phyloP scores from a whole-genome alignment of 2,113 vertebrate genomes.

The Piprites chloris region DNA sequence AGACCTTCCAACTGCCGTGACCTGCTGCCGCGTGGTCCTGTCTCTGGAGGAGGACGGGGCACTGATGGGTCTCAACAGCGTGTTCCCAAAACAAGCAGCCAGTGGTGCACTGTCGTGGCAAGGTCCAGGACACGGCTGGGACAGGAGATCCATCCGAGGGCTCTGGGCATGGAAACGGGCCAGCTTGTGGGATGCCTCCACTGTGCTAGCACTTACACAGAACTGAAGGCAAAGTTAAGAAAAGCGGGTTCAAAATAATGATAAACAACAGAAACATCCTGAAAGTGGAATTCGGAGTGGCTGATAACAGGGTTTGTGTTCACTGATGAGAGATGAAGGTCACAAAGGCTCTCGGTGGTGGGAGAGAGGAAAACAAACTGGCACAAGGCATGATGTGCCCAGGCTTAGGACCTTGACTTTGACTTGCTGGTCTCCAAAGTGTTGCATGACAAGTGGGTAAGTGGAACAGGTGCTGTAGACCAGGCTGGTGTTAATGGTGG shows the following conservation, averaged over 20 bases:
- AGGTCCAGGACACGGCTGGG: background rate
- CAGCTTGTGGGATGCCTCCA: background rate
- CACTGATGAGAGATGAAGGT: background rate
- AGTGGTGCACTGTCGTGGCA: background rate
- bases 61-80: background rate
- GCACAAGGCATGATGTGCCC: constrained; percentile 12
- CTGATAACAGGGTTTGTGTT: background rate
- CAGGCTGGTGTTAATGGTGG: constrained; percentile 31
- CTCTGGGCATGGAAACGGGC: background rate
- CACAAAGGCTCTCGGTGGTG: background rate
- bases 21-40: constrained; percentile 19
- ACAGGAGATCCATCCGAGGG: background rate
- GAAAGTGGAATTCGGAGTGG: constrained; percentile 25
- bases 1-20: background rate
- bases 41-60: constrained; percentile 24
- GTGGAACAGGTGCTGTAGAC: constrained; percentile 27
- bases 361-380: background rate
- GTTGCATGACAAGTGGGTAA: background rate
- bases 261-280: background rate
- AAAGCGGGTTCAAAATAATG: background rate
- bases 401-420: background rate
- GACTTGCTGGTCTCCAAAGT: constrained; percentile 15
- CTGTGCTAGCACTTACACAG: background rate
- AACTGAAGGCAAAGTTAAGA: constrained; percentile 26
- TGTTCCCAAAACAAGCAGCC: background rate